Percentiles rank a stretch among this genome's conserved stretches.
Evolutionary conservation across 1,140 invertebrate species (phyloP).

Genomic region (fruit fly (Drosophila melanogaster)): Release_6_plus_ISO1_MT NT_033779.5:2346001-2346500

Average conservation of each 20-base stretch:
- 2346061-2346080: constrained; percentile 4
- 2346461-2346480: constrained; percentile 81
- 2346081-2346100: neutral
- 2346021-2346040: too few relatives aligned
- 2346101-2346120: constrained; percentile 19
- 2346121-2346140: constrained; percentile 44
- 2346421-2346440: constrained; percentile 9
- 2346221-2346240: constrained; percentile 70
- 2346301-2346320: neutral
- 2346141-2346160: constrained; percentile 26
- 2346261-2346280: constrained; percentile 49
- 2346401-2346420: constrained; percentile 53
- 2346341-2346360: constrained; percentile 39
- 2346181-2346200: constrained; percentile 28
- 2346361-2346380: constrained; percentile 64
- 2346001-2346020: too few relatives aligned
- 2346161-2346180: constrained; percentile 14
- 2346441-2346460: constrained; percentile 81
- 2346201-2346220: constrained; percentile 16
- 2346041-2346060: neutral
- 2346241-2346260: constrained; percentile 46
- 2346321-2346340: constrained; percentile 42
- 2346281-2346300: neutral
- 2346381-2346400: constrained; percentile 75
- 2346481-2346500: constrained; percentile 55